phyloP scores from a whole-genome alignment of 2,888 invertebrate species.

The Spilarctia lutea region DNA sequence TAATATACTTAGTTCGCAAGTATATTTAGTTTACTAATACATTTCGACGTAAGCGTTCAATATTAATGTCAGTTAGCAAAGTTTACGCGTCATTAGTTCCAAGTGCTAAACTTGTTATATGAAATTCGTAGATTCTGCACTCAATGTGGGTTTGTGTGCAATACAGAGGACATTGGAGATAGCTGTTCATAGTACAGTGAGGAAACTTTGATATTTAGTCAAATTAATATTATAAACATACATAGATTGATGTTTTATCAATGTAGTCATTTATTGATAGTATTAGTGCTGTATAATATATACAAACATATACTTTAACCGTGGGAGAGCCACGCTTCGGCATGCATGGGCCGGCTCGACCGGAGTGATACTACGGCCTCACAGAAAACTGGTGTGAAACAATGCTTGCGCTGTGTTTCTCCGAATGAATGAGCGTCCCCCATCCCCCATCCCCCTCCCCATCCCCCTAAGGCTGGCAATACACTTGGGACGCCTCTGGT shows the following conservation, averaged over 20 bases:
- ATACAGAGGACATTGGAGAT: slow-evolving; percentile 31
- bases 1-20: slow-evolving; percentile 6
- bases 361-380: too few relatives aligned
- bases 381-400: too few relatives aligned
- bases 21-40: neutral
- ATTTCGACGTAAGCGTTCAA: slow-evolving; percentile 26
- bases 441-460: too few relatives aligned
- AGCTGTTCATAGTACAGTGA: slow-evolving; percentile 12
- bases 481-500: too few relatives aligned
- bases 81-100: slow-evolving; percentile 66
- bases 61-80: slow-evolving; percentile 65
- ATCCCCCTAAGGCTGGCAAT: too few relatives aligned
- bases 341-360: too few relatives aligned
- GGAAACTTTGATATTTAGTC: slow-evolving; percentile 17
- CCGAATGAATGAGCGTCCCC: too few relatives aligned
- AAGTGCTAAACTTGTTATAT: slow-evolving; percentile 50
- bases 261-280: neutral
- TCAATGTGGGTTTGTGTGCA: slow-evolving; percentile 49
- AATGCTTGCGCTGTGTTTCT: too few relatives aligned
- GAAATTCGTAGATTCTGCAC: slow-evolving; percentile 52
- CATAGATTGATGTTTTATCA: slow-evolving; percentile 3
- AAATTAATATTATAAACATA: slow-evolving; percentile 3
- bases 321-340: too few relatives aligned
- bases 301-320: too few relatives aligned
- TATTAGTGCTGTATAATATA: too few relatives aligned